A percentile compares a stretch with the other conserved stretches of the same genome.
These are phyloP conservation scores for Coleophora flavipennella DNA, from an alignment of 2,888 invertebrate genomes.

Conservation along the genomic window DNA sequence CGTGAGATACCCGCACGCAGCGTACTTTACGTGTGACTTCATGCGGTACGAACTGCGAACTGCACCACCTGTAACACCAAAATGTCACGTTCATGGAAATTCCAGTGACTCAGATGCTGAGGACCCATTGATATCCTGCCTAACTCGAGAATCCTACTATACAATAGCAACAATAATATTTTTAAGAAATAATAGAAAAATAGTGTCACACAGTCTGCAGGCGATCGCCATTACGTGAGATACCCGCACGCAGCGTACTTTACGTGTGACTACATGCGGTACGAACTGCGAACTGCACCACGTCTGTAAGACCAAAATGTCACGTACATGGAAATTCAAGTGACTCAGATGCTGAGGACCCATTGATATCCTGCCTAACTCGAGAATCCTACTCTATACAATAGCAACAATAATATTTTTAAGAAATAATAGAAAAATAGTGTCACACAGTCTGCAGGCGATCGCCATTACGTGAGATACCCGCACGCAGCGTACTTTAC, in stretches of 20 bases:
- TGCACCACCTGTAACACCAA: conserved; percentile 1
- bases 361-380: conserved; percentile 59
- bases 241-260: conserved; percentile 25
- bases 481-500: conserved; percentile 26
- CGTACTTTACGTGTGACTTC: conserved; percentile 31
- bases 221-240: conserved; percentile 26
- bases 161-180: no score
- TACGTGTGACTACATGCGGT: conserved; percentile 26
- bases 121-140: conserved; percentile 51
- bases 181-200: not conserved
- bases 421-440: not conserved
- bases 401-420: no score
- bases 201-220: not conserved
- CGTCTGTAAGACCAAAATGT: not conserved
- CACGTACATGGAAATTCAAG: conserved; percentile 15
- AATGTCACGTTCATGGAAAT: conserved; percentile 13
- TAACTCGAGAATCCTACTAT: conserved; percentile 33
- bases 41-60: conserved; percentile 14
- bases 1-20: conserved; percentile 24
- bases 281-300: conserved; percentile 11
- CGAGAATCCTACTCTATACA: conserved; percentile 13
- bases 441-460: no score
- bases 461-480: conserved; percentile 26
- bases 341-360: conserved; percentile 31
- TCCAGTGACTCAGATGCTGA: conserved; percentile 24